A percentile compares a stretch with the other conserved stretches of the same genome.
These are phyloP conservation scores for Coptotermes formosanus DNA, from an alignment of 1,140 invertebrate species.

Conservation along the genomic window DNA sequence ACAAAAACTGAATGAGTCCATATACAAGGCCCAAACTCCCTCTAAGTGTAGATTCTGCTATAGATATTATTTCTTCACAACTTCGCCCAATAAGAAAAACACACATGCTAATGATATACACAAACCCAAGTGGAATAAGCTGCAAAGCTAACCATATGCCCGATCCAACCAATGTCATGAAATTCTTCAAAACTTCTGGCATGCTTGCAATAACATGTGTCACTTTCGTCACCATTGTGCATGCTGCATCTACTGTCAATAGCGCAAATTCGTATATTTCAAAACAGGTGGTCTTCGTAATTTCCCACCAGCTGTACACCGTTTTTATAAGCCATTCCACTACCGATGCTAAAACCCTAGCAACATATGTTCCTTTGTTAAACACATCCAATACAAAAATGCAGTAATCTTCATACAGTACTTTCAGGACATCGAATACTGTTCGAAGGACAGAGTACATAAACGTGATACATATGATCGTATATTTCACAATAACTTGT, in stretches of 20 bases:
- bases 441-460: neutral
- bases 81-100: slow-evolving; percentile 45
- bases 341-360: neutral
- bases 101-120: slow-evolving; percentile 44
- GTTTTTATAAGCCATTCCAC: neutral
- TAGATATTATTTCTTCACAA: slow-evolving; percentile 41
- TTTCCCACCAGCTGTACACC: neutral
- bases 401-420: slow-evolving; percentile 33
- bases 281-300: neutral
- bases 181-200: slow-evolving; percentile 35
- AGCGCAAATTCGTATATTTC: neutral
- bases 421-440: neutral
- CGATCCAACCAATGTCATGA: slow-evolving; percentile 41
- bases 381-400: slow-evolving; percentile 24
- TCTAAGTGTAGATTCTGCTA: slow-evolving; percentile 46
- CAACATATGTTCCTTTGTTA: neutral
- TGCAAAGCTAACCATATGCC: slow-evolving; percentile 44
- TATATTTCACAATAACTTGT: neutral
- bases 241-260: neutral
- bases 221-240: neutral
- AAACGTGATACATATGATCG: neutral
- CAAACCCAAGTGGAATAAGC: slow-evolving; percentile 44
- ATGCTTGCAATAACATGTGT: slow-evolving; percentile 31
- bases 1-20: slow-evolving; percentile 35
- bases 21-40: slow-evolving; percentile 36